phyloP scores from a whole-genome alignment of 2,888 invertebrate species.

The Myathropa florea region DNA sequence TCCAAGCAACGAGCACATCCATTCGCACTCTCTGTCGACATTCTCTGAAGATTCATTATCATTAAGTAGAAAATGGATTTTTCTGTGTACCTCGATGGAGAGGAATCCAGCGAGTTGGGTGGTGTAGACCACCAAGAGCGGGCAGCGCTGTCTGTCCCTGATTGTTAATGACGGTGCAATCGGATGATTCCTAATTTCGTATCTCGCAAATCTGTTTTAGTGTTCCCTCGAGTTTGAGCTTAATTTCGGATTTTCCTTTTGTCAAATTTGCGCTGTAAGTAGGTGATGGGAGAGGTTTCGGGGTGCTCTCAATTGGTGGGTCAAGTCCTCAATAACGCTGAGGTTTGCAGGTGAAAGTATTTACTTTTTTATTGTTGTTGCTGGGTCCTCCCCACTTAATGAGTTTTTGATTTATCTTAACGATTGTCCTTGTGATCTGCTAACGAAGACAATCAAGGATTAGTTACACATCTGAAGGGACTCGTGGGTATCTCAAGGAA shows the following conservation, averaged over 20 bases:
- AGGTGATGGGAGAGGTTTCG: background rate
- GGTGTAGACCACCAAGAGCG: no score
- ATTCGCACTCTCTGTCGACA: conserved; percentile 5
- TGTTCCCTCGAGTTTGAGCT: conserved; percentile 37
- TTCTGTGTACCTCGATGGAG: conserved; percentile 24
- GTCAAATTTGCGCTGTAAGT: conserved; percentile 20
- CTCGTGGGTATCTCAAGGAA: background rate
- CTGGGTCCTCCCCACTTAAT: background rate
- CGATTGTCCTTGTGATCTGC: conserved; percentile 38
- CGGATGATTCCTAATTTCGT: conserved; percentile 63
- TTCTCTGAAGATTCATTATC: conserved; percentile 62
- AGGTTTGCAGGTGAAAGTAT: conserved; percentile 7
- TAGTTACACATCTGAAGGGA: background rate
- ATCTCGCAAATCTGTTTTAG: conserved; percentile 52
- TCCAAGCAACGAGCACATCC: conserved; percentile 24
- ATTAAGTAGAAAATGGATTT: conserved; percentile 60
- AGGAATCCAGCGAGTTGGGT: background rate
- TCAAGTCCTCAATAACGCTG: conserved; percentile 31
- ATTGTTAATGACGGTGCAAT: conserved; percentile 68
- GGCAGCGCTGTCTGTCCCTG: conserved; percentile 54
- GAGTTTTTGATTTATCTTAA: conserved; percentile 30
- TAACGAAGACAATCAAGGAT: conserved; percentile 3
- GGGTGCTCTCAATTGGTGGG: background rate
- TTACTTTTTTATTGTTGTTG: background rate
- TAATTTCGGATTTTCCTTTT: conserved; percentile 5